Base-by-base conservation (phyloP, 2,797 vertebrate genomes). In the Artibeus jamaicensis region DNA sequence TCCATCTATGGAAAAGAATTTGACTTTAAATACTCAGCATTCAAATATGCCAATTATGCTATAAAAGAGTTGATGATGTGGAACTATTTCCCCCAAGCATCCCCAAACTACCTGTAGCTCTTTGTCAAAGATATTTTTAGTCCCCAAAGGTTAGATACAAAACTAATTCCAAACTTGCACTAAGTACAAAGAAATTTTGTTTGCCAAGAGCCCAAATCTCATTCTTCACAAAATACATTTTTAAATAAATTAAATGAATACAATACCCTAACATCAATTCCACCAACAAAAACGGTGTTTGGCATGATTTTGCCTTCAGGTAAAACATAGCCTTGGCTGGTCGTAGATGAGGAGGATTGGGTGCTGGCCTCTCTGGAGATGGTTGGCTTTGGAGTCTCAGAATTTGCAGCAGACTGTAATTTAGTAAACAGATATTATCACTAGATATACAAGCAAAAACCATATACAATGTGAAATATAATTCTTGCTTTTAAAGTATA, bases 231-330 rank as follows among this genome's bases (percentile, higher is more conserved):
- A 62, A 3, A 26, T 55, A 92, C 34, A 85, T 53, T 87, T 86
- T 53, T 74, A 89, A 87, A 89, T 77, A 18, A 95, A 92, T 74
- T 26, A 98, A 97, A 34, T 42, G 37, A 55, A 55, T 88, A 96
- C 96, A 82, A 97, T 98, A 99, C 99, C 99, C 99, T 99, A 97
- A 99, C 98, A 98, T 99, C 99, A 96, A 99, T 99, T 96, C 99
- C 99, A 95, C 99, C 99, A 86, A 99, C 99, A 95, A 99, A 99
- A 70, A 99, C 97, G 0, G 99, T 99, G 89, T 99, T 99, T 32
- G 99, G 99, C 84, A 99, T 99, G 97, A 99, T 98, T 98, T 98
- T 99, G 74, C 99, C 99, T 98, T 99, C 99, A 6, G 99, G 99
- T 88, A 99, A 98, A 97, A 99, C 98, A 98, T 99, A 99, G 92